Evolutionary conservation across 2,113 vertebrate species (phyloP), one percentile per base, ranked within the genome.

Genomic region (Pelvicachromis taeniatus): DNA sequence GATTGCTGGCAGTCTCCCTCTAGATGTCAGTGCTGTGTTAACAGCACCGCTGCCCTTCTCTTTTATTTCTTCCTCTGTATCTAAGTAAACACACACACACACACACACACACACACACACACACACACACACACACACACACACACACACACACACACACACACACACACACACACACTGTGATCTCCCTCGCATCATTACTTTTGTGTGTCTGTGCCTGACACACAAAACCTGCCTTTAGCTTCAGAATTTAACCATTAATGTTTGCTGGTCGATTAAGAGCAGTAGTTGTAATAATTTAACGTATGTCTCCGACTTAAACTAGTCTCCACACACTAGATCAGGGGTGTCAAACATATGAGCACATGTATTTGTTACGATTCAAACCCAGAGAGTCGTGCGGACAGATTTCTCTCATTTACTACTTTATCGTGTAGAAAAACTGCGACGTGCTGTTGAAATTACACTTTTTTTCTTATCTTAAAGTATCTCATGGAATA

Each of bases 11-110:
- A 83, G 48, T 91, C 82, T 89, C 86, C 90, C 91, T 91, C 89
- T 94, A 93, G 94, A 92, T 94, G 94, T 94, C 94, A 95, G 91
- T 90, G 82, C 88, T 88, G 90, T 92, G 85, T 94, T 83, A 92
- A 88, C 80, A 81, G 86, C 45, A 56, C 78, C 77, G 55, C 75
- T 86, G 73, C 55, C 63, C 83, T 79, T 77, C 61, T 78, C 21
- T 40, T 52, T 75, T 52, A 52, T 75, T 75, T 81, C 33, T 82
- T 78, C 29, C 63, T 75, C 59, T 26, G 42, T 68, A 31, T 77
- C 33, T 35, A 31, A 58, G 35, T 21, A 42, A 52, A 12, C 68
- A 38, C 68, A 35, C 48, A 58, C 82, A 81, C 88, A 75, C 26
- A 55, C 29, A 77, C 61, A 78, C 65, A 70, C 40, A 48, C 50